Evolutionary conservation across 2,888 invertebrate species (phyloP).

Genomic region (Atrina japonica): DNA sequence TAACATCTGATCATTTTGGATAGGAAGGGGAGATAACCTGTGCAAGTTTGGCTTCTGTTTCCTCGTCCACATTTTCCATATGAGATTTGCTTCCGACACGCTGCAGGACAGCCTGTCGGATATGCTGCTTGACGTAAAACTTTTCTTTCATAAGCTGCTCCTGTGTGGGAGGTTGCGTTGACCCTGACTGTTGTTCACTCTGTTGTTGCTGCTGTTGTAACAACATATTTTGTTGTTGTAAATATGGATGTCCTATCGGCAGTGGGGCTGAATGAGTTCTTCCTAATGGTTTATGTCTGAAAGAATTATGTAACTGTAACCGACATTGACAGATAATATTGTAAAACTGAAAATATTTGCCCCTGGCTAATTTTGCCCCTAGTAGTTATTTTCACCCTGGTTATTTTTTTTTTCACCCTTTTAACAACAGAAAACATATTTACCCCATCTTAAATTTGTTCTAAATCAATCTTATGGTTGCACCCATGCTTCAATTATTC

Average conservation of each 20-base stretch:
- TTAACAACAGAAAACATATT: no score
- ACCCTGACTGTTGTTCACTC: conserved; percentile 70
- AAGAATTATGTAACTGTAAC: conserved; percentile 55
- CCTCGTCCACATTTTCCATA: conserved; percentile 82
- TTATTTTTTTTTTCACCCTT: no score
- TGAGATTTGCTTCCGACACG: conserved; percentile 85
- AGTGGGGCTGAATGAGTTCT: conserved; percentile 97
- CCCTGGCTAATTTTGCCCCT: no score
- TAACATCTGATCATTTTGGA: no score
- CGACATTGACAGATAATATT: not conserved
- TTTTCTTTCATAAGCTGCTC: conserved; percentile 83
- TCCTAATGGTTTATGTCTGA: conserved; percentile 90
- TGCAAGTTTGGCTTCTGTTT: conserved; percentile 78
- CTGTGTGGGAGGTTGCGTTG: conserved; percentile 58
- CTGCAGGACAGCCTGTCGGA: conserved; percentile 92
- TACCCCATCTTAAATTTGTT: no score
- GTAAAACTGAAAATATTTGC: no score
- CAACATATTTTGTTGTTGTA: conserved; percentile 81
- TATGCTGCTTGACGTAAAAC: conserved; percentile 85
- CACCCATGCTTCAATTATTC: no score
- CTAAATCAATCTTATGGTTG: no score
- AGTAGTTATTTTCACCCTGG: no score
- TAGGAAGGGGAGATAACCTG: conserved; percentile 64
- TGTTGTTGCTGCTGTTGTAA: conserved; percentile 65
- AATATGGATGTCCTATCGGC: conserved; percentile 93